These are phyloP conservation scores for Pycnonotus jocosus DNA, from an alignment of 2,113 vertebrate species.

Conservation along the genomic window DNA sequence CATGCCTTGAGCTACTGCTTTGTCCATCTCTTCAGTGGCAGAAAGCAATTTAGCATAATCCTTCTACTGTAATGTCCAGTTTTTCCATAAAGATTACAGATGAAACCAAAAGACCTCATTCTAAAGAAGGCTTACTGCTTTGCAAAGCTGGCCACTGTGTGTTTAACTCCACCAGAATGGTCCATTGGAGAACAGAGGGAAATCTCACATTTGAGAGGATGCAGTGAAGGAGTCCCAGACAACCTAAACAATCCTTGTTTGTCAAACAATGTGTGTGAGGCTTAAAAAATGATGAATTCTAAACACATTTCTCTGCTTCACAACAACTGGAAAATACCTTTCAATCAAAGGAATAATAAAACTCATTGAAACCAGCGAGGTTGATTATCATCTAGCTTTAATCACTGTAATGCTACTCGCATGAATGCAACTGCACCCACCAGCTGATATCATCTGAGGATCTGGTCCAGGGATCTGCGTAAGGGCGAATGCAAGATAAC, in stretches of 20 bases:
- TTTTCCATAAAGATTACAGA: slow-evolving; percentile 56
- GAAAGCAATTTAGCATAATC: slow-evolving; percentile 62
- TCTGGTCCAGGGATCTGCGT: slow-evolving; percentile 24
- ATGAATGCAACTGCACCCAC: slow-evolving; percentile 42
- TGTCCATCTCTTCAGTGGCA: slow-evolving; percentile 14
- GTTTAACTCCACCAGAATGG: slow-evolving; percentile 20
- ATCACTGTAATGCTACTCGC: background rate
- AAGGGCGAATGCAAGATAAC: slow-evolving; percentile 22
- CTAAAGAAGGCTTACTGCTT: slow-evolving; percentile 49
- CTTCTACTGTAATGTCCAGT: slow-evolving; percentile 54
- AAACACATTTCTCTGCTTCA: slow-evolving; percentile 26
- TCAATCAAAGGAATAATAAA: slow-evolving; percentile 57
- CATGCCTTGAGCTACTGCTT: slow-evolving; percentile 35
- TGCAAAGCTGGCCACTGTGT: slow-evolving; percentile 10
- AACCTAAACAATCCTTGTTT: slow-evolving; percentile 32
- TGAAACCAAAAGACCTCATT: slow-evolving; percentile 20
- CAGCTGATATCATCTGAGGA: slow-evolving; percentile 48
- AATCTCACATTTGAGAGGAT: slow-evolving; percentile 43
- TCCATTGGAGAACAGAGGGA: background rate
- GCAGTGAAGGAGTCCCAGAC: background rate
- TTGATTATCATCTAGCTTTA: slow-evolving; percentile 48
- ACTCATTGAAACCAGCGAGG: background rate
- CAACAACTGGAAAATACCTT: slow-evolving; percentile 58
- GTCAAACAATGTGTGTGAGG: background rate
- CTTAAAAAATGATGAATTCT: slow-evolving; percentile 22